Evolutionary conservation across 1,140 invertebrate genomes (phyloP), one percentile per base, ranked within the genome.

Genomic region (Anagrus nilaparvatae): DNA sequence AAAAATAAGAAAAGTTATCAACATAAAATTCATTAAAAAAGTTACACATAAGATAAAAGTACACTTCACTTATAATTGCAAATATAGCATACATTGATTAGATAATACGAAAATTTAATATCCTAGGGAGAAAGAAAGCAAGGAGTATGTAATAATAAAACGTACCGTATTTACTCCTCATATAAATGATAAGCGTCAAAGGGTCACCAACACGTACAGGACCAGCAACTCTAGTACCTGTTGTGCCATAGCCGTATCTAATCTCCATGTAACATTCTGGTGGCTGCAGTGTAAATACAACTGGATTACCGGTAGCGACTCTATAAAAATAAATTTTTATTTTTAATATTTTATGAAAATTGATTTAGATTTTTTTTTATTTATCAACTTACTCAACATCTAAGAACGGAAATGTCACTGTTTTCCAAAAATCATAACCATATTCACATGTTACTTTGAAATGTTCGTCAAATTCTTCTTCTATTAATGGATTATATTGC

Each of bases 391-490:
- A 95, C 90, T 93, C 89, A 36, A 95, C 89, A 55, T 93, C 88
- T 19, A 95, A 70, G 61, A 93, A 91, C 1, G 89, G 89, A 67
- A 95, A 95, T 0, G 89, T 92, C 19, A 95, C 89, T 0, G 89
- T 95, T 67, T 93, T 93, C 88, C 89, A 93, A 66, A 93, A 93
- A 61, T 95, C 89, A 61, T 93, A 93, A 31, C 89, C 90, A 59
- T 94, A 95, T 63, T 94, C 89, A 65, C 90, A 95, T 5, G 89
- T 93, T n/a, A 94, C 88, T 66, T 90, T 89, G 60, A 93, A 94
- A 57, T 95, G 89, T 54, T 95, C 89, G 63, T 95, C 89, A 67
- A 85, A 87, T 59, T 94, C 89, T 61, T 93, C 89, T 60, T 95
- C 89, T 44, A 95, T 94, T 34, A 93, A 61, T 0, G 88, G 78